phyloP scores from a whole-genome alignment of 2,797 vertebrate species.

The Siniperca obscura region DNA sequence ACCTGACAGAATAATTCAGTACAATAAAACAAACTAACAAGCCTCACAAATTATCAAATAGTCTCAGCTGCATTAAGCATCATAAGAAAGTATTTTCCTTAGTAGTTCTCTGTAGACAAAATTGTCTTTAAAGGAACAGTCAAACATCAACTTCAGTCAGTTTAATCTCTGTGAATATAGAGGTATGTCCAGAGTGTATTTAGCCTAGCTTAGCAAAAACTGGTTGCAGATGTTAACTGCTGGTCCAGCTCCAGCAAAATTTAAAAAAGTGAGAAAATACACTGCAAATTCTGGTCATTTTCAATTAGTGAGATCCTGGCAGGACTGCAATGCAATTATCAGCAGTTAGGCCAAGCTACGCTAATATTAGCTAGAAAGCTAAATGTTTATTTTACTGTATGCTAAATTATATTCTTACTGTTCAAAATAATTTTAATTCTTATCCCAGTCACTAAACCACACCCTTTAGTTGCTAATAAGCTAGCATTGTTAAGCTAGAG shows the following conservation, averaged over 20 bases:
- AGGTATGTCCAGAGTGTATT: background rate
- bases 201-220: background rate
- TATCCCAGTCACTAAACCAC: too few relatives aligned
- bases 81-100: background rate
- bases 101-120: background rate
- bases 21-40: background rate
- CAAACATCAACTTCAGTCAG: background rate
- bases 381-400: background rate
- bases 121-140: background rate
- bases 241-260: background rate
- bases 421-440: background rate
- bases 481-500: background rate
- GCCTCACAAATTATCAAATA: background rate
- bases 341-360: background rate
- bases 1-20: background rate
- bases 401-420: background rate
- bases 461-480: conserved; percentile 19
- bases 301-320: background rate
- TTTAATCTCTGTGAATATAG: background rate
- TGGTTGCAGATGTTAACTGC: background rate
- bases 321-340: background rate
- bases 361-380: background rate
- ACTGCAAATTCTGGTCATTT: background rate
- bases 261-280: background rate
- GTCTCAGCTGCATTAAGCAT: background rate